A percentile compares a stretch with the other conserved stretches of the same genome.
Conservation (phyloP, 1,140 invertebrate species). For the Cyrtorhinus lividipennis region DNA sequence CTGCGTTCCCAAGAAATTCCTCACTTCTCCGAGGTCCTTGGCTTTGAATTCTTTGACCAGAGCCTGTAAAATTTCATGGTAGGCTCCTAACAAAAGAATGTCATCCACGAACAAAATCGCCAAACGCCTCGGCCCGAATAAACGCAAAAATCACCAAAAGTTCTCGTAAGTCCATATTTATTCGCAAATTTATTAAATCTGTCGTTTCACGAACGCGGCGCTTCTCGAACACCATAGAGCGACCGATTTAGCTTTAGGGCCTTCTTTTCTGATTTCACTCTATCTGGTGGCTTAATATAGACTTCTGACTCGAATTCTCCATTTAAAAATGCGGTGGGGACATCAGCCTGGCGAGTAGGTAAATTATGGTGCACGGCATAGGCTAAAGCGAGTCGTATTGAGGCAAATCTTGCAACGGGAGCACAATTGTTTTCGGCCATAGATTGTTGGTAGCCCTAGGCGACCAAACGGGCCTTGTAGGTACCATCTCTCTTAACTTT, state of each 20-base stretch:
- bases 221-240: neutral
- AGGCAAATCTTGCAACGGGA: neutral
- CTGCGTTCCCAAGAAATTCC: neutral
- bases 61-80: neutral
- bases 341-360: neutral
- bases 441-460: neutral
- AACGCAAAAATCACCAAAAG: neutral
- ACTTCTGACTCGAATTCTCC: neutral
- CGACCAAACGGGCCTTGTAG: neutral
- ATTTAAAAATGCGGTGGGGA: neutral
- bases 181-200: neutral
- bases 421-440: neutral
- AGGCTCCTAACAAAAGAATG: neutral
- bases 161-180: neutral
- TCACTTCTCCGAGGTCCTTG: neutral
- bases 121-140: neutral
- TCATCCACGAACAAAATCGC: neutral
- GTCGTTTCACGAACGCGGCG: neutral
- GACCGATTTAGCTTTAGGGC: neutral
- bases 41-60: neutral
- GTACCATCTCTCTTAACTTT: neutral
- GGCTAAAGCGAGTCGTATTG: neutral
- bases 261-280: neutral
- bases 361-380: neutral
- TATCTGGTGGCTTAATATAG: neutral